Percentiles rank a stretch among this genome's conserved stretches.
phyloP scores from a whole-genome alignment of 2,888 invertebrate genomes.

The Meta bourneti region DNA sequence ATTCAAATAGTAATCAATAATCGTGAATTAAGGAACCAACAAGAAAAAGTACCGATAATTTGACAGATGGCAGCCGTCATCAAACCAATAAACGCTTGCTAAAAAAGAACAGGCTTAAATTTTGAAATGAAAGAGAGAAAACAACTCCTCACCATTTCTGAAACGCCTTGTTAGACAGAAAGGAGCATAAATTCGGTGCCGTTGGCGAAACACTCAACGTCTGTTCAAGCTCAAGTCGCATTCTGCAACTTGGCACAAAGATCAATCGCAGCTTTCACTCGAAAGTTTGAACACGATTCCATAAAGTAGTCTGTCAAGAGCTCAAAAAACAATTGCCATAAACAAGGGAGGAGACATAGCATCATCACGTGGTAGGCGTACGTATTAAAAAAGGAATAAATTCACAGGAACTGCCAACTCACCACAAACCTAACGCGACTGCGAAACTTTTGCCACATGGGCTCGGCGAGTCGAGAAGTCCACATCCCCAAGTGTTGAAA shows the following conservation, averaged over 20 bases:
- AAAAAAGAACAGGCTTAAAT: too few relatives aligned
- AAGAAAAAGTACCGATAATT: too few relatives aligned
- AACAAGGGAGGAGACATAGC: neutral
- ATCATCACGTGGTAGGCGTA: neutral
- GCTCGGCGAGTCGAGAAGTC: neutral
- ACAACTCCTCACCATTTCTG: neutral
- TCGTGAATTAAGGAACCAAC: too few relatives aligned
- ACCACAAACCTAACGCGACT: conserved; percentile 12
- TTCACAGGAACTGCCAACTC: conserved; percentile 26
- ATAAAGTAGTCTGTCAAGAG: neutral
- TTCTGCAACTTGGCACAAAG: neutral
- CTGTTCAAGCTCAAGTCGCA: neutral
- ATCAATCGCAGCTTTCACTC: neutral
- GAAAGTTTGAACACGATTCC: neutral
- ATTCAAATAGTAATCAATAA: too few relatives aligned
- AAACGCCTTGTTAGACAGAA: neutral
- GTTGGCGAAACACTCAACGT: too few relatives aligned
- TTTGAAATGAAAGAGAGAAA: too few relatives aligned
- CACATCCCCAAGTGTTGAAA: neutral
- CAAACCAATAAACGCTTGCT: too few relatives aligned
- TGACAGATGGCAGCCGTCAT: too few relatives aligned
- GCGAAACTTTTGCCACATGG: neutral
- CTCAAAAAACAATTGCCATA: neutral
- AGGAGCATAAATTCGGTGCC: too few relatives aligned
- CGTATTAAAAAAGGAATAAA: neutral